Evolutionary conservation across 2,888 invertebrate genomes (phyloP).

Genomic region (Nebria salina): DNA sequence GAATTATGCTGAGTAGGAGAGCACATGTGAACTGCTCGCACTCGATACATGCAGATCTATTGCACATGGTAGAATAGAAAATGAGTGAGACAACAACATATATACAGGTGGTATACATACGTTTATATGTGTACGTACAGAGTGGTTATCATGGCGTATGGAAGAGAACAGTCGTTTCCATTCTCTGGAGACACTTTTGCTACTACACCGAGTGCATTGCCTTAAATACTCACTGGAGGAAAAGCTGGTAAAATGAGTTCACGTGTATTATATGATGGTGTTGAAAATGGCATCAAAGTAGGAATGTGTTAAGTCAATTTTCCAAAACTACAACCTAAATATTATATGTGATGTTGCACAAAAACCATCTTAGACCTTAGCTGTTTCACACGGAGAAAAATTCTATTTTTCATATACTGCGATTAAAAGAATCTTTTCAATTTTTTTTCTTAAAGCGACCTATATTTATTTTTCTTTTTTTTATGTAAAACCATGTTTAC

Average conservation of each 20-base stretch:
- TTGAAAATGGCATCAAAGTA: neutral
- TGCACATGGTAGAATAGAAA: neutral
- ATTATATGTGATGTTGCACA: constrained; percentile 10
- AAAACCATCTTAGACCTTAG: neutral
- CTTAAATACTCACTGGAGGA: constrained; percentile 21
- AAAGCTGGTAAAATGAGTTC: neutral
- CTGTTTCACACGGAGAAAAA: neutral
- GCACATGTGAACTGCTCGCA: neutral
- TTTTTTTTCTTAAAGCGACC: no score
- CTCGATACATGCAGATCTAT: neutral
- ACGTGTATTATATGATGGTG: neutral
- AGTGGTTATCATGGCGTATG: constrained; percentile 9
- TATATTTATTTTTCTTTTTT: no score
- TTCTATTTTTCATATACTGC: no score
- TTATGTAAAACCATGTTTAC: no score
- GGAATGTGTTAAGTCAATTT: neutral
- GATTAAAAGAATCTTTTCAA: no score
- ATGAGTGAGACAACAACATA: neutral
- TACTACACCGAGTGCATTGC: constrained; percentile 12
- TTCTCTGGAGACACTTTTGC: constrained; percentile 16
- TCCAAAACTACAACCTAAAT: neutral
- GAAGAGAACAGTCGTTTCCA: neutral
- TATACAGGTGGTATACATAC: neutral
- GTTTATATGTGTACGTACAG: neutral
- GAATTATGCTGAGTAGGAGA: neutral